Evolutionary conservation across 2,797 vertebrate species (phyloP).

Genomic region (Lacerta bilineata): DNA sequence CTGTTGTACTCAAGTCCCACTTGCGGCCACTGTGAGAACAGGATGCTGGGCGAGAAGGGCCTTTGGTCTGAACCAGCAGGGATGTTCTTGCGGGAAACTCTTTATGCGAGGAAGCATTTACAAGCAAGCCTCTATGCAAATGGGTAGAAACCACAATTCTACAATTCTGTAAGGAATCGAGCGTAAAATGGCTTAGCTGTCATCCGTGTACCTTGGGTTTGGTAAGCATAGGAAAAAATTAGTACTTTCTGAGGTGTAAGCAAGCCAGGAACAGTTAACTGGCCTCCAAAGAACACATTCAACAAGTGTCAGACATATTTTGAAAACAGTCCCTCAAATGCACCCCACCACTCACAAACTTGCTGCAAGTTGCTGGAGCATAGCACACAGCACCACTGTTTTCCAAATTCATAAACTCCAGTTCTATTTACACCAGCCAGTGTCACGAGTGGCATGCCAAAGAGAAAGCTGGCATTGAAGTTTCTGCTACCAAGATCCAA

Average conservation of each 20-base stretch:
- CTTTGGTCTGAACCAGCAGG: too few species aligned
- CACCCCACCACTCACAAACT: not conserved
- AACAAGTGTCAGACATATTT: not conserved
- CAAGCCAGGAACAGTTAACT: not conserved
- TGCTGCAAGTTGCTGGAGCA: not conserved
- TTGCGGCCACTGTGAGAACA: too few species aligned
- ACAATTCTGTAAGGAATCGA: not conserved
- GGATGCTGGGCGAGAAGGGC: too few species aligned
- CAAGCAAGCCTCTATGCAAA: not conserved
- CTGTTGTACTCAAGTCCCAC: too few species aligned
- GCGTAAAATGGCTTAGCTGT: not conserved
- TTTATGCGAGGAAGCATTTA: not conserved
- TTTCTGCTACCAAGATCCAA: constrained; percentile 20
- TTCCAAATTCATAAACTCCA: constrained; percentile 12
- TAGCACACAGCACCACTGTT: constrained; percentile 27
- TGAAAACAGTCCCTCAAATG: constrained; percentile 4
- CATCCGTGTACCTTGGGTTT: not conserved
- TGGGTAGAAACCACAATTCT: not conserved
- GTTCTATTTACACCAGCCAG: constrained; percentile 28
- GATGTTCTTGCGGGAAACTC: not conserved
- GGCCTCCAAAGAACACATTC: constrained; percentile 1
- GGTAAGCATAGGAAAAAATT: not conserved
- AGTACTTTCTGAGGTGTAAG: not conserved
- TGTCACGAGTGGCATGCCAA: not conserved
- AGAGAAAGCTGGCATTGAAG: constrained; percentile 8